phyloP scores from a whole-genome alignment of 2,113 vertebrate species.

The Sebastes schlegelii region DNA sequence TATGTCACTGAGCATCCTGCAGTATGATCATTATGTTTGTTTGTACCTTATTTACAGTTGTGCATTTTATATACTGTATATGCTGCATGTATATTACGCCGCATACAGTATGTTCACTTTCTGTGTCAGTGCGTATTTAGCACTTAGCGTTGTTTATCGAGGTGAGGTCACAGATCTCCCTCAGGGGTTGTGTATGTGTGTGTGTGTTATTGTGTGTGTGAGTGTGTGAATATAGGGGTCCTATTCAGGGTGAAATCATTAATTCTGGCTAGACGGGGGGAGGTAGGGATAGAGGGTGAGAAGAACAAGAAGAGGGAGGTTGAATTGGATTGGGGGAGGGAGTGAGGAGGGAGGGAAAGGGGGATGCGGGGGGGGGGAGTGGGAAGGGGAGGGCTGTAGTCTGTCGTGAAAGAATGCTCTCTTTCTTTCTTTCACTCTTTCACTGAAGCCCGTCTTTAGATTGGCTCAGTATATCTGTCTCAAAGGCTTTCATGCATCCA shows the following conservation, averaged over 20 bases:
- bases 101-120: constrained; percentile 42
- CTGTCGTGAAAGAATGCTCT: constrained; percentile 70
- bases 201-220: constrained; percentile 29
- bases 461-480: constrained; percentile 77
- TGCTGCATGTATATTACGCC: background rate
- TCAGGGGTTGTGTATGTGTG: constrained; percentile 47
- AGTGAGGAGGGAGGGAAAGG: background rate
- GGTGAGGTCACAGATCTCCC: constrained; percentile 73
- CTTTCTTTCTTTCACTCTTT: constrained; percentile 66
- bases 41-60: background rate
- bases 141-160: constrained; percentile 60
- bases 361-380: constrained; percentile 23
- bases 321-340: constrained; percentile 46
- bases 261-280: constrained; percentile 69
- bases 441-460: constrained; percentile 73
- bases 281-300: constrained; percentile 57
- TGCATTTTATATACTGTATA: background rate
- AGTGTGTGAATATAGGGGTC: constrained; percentile 61
- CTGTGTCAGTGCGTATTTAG: constrained; percentile 72
- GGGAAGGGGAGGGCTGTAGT: constrained; percentile 50
- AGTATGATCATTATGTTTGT: constrained; percentile 7
- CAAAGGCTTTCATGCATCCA: constrained; percentile 79
- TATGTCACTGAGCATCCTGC: constrained; percentile 58
- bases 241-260: constrained; percentile 76
- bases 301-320: constrained; percentile 54